Percentiles rank a stretch among this genome's conserved stretches.
Conservation (phyloP, 2,888 invertebrate species). For the Parelbella ahira region DNA sequence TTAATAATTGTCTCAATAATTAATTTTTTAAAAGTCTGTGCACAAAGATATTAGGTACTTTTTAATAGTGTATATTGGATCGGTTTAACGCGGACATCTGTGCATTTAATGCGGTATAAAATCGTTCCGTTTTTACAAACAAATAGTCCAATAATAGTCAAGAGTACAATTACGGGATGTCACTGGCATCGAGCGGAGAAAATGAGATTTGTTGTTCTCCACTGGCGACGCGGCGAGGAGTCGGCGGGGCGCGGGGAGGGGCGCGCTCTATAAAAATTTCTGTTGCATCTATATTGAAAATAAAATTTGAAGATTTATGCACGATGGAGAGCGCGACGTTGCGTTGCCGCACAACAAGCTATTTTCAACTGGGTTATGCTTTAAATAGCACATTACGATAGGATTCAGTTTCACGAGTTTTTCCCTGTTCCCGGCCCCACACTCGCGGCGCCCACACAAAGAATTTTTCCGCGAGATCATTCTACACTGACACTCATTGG, state of each 20-base stretch:
- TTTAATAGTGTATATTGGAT: no score
- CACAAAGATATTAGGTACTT: no score
- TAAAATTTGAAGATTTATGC: slow-evolving; percentile 77
- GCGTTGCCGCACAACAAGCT: slow-evolving; percentile 74
- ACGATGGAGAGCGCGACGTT: slow-evolving; percentile 69
- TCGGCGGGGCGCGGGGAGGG: slow-evolving; percentile 38
- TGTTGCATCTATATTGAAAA: slow-evolving; percentile 69
- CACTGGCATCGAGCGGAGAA: slow-evolving; percentile 22
- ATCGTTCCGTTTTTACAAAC: slow-evolving; percentile 12
- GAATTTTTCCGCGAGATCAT: slow-evolving; percentile 55
- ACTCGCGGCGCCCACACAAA: slow-evolving; percentile 62
- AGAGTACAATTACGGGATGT: slow-evolving; percentile 24
- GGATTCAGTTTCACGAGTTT: slow-evolving; percentile 79
- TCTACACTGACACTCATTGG: slow-evolving; percentile 56
- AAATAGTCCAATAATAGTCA: slow-evolving; percentile 22
- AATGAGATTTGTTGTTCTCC: slow-evolving; percentile 28
- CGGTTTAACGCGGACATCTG: no score
- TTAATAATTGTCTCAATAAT: no score
- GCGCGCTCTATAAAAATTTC: slow-evolving; percentile 45
- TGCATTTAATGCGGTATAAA: slow-evolving; percentile 15
- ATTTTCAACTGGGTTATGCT: slow-evolving; percentile 79
- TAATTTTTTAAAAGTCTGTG: no score
- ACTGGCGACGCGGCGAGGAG: slow-evolving; percentile 12
- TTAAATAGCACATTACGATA: slow-evolving; percentile 80
- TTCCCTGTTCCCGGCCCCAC: slow-evolving; percentile 69